Evolutionary conservation across 92 coral and sea anemone species (phyloP), one percentile per base, ranked within the genome.

Genomic region (Epizoanthus illoricatus): DNA sequence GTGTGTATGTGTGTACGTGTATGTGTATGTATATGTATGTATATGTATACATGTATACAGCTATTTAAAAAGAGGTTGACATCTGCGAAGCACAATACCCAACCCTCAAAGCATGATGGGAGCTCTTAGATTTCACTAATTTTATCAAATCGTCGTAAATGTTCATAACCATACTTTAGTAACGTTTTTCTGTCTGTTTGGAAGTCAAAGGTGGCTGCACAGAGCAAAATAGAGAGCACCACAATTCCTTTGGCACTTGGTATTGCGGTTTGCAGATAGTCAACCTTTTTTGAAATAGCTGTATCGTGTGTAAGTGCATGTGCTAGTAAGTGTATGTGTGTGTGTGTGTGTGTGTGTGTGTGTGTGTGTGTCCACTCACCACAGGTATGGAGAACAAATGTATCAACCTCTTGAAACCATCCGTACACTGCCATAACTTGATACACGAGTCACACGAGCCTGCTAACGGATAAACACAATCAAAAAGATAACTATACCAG

Each of bases 381-480:
- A 91, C 73, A 65, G 98, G 98, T 81, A 96, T 56, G 41, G 89
- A 76, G 76, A 96, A 96, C 75, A 96, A 87, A 59, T 88, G 94
- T 21, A 69, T 84, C 0, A 96, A 81, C 54, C 85, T 86, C 86
- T 87, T 88, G 67, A 89, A 86, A 24, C 94, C 94, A 23, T 91
- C 89, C 2, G 91, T 92, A 90, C 99, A 96, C 85, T 88, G 88
- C 99, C 99, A 96, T 52, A 96, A 73, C 74, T 92, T 91, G 78
- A 96, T 91, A 83, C 94, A 90, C 18, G 99, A 88, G 75, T 96
- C 99, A 69, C 98, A 96, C 57, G 99, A 96, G 56, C 99, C 99
- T 96, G 92, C 92, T 91, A 87, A 73, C 75, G 79, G 80, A 86
- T 49, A 80, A 57, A 43, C 57, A 80, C 23, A 16, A 40, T 57